These are phyloP conservation scores for Mobula birostris DNA, from an alignment of 2,113 vertebrate genomes.

Conservation along the genomic window DNA sequence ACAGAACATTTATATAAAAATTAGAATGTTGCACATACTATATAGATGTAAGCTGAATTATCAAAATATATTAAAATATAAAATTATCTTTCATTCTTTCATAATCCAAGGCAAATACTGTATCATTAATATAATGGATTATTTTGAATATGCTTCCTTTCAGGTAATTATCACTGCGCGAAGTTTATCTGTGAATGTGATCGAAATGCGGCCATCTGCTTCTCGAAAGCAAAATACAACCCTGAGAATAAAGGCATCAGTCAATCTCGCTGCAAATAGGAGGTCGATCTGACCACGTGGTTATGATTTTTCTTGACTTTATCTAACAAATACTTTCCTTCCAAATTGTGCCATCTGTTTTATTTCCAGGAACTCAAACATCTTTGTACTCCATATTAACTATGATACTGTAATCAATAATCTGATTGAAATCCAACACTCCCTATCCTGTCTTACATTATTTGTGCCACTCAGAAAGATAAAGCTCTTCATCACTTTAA, in stretches of 20 bases:
- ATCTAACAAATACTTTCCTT: not conserved
- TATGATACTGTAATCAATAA: not conserved
- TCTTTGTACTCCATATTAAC: not conserved
- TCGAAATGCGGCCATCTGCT: slow-evolving; percentile 66
- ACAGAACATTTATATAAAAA: no score
- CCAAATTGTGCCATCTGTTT: no score
- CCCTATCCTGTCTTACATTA: not conserved
- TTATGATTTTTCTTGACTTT: not conserved
- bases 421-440: not conserved
- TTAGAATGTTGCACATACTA: no score
- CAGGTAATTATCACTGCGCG: slow-evolving; percentile 66
- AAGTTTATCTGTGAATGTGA: slow-evolving; percentile 75
- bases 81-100: not conserved
- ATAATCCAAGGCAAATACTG: no score
- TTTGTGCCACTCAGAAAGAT: not conserved
- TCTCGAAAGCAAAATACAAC: slow-evolving; percentile 58
- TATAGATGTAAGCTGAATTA: no score
- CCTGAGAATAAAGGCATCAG: slow-evolving; percentile 46
- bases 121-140: no score
- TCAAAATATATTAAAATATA: no score
- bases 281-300: not conserved
- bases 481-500: not conserved
- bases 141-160: not conserved
- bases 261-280: slow-evolving; percentile 50
- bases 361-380: not conserved